phyloP scores from a whole-genome alignment of 1,140 invertebrate genomes.

The Pseudobourletiella spinata region DNA sequence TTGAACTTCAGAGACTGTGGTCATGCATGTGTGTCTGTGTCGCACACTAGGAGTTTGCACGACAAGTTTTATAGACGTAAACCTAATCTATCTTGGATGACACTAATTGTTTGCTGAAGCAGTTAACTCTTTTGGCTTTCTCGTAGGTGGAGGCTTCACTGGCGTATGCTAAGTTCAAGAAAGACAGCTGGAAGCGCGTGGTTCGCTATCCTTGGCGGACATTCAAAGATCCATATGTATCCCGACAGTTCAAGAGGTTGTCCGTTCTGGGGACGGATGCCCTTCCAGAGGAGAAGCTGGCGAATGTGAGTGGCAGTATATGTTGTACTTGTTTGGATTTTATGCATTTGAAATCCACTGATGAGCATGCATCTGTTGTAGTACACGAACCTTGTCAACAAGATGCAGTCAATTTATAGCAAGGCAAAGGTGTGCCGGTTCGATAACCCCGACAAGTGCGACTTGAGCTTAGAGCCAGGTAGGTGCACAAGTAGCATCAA shows the following conservation, averaged over 20 bases:
- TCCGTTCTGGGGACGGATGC: constrained; percentile 42
- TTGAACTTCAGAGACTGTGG: no score
- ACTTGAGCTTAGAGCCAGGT: constrained; percentile 66
- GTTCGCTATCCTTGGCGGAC: constrained; percentile 39
- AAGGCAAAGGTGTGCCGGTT: constrained; percentile 71
- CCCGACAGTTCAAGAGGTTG: constrained; percentile 43
- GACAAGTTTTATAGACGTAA: no score
- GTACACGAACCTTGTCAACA: constrained; percentile 27
- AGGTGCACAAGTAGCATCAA: no score
- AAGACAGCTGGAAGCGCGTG: constrained; percentile 18
- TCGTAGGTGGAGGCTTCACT: constrained; percentile 8
- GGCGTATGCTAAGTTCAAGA: not conserved
- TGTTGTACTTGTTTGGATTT: not conserved
- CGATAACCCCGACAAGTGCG: constrained; percentile 55
- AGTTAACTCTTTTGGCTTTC: no score
- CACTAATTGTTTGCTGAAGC: no score
- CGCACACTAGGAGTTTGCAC: no score
- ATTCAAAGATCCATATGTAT: constrained; percentile 39
- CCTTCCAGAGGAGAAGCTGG: constrained; percentile 39
- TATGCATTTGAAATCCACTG: not conserved
- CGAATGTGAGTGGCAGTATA: constrained; percentile 33
- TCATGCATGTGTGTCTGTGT: no score
- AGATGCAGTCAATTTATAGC: constrained; percentile 69
- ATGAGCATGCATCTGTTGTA: not conserved
- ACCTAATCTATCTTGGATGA: no score